Base-by-base conservation (phyloP, 35 echinoderm and acorn worm species). In the Ophioderma brevispina region DNA sequence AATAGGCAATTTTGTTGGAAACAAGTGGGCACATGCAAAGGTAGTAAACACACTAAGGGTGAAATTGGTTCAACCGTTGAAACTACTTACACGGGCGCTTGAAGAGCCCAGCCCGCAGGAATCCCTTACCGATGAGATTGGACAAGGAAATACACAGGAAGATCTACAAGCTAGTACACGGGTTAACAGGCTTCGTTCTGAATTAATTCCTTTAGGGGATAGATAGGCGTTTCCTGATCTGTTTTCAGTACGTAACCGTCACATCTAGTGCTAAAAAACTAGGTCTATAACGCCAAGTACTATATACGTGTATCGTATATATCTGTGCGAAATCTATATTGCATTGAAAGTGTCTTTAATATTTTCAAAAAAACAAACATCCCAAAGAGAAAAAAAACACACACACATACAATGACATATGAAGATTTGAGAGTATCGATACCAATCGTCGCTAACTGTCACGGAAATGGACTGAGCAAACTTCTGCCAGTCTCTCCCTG, bases 121-220 rank as follows among this genome's bases (percentile, higher is more conserved):
- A 70, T 70, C 59, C 59, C 59, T 25, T 70, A 3, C 59, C 59
- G 59, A 25, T 25, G 59, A 70, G 59, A 70, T 70, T 70, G 59
- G 59, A 70, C 59, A 70, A 70, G 59, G 59, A 70, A 70, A 70
- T 70, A 70, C 59, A 70, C 59, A 70, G 59, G 59, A 70, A 70
- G 59, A 70, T 70, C 59, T 70, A 70, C 28, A 3, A 70, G 59
- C 59, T 70, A 70, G 59, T 70, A 70, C 59, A 70, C 23, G 59
- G 59, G 59, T 70, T 70, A 70, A 70, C 59, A 25, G n/a, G 59
- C 59, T 70, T 13, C 59, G 28, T 25, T 70, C 15, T 6, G 59
- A 70, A 70, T 70, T 70, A 8, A 70, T 70, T 70, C 28, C 59
- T 70, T 70, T 2, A 70, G 59, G 59, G 59, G 10, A 70, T 15